These are phyloP conservation scores for Epirrita christyi DNA, from an alignment of 2,888 invertebrate genomes.

Conservation along the genomic window DNA sequence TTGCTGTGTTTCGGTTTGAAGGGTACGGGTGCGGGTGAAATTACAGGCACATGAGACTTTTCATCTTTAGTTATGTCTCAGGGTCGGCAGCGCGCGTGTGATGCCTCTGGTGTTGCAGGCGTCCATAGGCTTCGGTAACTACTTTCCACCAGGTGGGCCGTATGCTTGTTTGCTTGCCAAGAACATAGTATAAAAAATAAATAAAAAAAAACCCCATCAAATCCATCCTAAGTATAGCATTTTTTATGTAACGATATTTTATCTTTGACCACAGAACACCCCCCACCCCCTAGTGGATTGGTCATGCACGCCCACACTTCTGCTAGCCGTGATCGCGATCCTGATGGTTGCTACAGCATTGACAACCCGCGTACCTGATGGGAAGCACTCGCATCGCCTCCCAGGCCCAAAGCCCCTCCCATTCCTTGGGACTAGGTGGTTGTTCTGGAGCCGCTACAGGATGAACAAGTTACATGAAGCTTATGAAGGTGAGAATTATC, in stretches of 20 bases:
- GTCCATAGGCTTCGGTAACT: no score
- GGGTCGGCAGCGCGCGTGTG: no score
- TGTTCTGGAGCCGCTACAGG: conserved; percentile 88
- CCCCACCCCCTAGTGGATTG: conserved; percentile 73
- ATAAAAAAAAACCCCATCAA: no score
- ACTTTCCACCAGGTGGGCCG: no score
- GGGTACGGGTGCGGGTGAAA: no score
- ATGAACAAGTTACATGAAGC: conserved; percentile 91
- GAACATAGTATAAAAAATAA: no score
- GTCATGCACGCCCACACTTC: conserved; percentile 73
- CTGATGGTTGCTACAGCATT: conserved; percentile 63
- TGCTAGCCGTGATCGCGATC: conserved; percentile 61
- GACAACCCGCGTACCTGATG: conserved; percentile 55
- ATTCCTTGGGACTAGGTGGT: conserved; percentile 92
- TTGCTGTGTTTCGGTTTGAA: no score
- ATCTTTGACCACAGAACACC: conserved; percentile 54
- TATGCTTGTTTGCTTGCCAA: no score
- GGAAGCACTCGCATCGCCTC: conserved; percentile 67
- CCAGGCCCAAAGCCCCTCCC: conserved; percentile 91
- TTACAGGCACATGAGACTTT: no score
- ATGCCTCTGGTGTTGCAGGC: no score
- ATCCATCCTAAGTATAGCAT: no score
- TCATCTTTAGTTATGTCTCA: no score
- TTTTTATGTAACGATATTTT: background rate
- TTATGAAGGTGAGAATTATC: conserved; percentile 87